These are phyloP conservation scores for Morus bassanus DNA, from an alignment of 2,797 vertebrate genomes.

Conservation along the genomic window DNA sequence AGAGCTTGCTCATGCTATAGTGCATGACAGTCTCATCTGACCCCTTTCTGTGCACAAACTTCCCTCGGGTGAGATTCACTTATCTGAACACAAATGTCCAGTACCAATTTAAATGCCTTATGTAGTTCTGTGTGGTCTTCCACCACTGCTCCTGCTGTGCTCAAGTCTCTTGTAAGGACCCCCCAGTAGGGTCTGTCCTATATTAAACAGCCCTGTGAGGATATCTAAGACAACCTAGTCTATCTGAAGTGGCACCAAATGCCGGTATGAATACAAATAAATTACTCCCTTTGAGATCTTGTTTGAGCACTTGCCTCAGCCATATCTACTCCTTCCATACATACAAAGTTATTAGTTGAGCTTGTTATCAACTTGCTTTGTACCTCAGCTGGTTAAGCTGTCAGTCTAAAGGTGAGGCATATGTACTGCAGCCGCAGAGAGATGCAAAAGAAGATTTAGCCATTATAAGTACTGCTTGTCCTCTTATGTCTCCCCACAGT, in stretches of 20 bases:
- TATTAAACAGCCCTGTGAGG: background rate
- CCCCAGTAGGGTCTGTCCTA: background rate
- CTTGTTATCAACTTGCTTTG: background rate
- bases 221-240: background rate
- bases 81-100: background rate
- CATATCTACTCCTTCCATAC: background rate
- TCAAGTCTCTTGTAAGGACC: background rate
- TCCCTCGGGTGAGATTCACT: accelerated
- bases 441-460: background rate
- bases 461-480: background rate
- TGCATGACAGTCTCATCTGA: background rate
- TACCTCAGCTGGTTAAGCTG: background rate
- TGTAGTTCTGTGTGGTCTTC: background rate
- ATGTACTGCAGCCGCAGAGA: background rate
- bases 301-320: background rate
- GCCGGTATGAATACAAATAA: background rate
- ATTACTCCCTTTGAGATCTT: background rate
- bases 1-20: background rate
- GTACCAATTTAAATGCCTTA: background rate
- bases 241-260: background rate
- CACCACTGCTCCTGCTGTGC: background rate
- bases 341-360: background rate
- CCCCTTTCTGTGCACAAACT: background rate
- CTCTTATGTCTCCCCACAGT: background rate
- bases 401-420: background rate